A percentile compares a stretch with the other conserved stretches of the same genome.
Conservation (phyloP, 1,140 invertebrate genomes). For the Zeugodacus cucurbitae region DNA sequence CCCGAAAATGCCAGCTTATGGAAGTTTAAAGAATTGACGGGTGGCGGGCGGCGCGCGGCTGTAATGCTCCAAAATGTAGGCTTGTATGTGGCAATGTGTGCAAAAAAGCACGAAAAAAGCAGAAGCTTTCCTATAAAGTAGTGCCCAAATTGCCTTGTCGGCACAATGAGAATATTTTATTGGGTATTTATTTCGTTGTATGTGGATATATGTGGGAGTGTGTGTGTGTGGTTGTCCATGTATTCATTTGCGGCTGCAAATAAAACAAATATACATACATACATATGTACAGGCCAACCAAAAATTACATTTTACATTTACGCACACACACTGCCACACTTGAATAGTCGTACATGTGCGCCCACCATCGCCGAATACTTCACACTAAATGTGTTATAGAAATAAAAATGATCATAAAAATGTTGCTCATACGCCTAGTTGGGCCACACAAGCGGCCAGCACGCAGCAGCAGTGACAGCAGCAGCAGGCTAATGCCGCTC, state of each 20-base stretch:
- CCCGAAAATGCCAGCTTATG: not conserved
- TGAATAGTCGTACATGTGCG: not conserved
- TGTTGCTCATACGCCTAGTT: constrained; percentile 8
- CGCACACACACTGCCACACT: not conserved
- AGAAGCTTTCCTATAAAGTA: not conserved
- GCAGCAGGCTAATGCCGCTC: not conserved
- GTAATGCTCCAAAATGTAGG: not conserved
- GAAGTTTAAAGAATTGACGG: not conserved
- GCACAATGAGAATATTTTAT: constrained; percentile 32
- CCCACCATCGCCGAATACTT: not conserved
- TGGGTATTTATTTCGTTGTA: not conserved
- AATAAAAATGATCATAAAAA: constrained; percentile 33
- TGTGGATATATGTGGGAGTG: not conserved
- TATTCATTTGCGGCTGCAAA: not conserved
- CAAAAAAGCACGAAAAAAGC: not conserved
- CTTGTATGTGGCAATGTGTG: not conserved
- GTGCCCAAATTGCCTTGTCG: constrained; percentile 23
- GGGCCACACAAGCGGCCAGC: not conserved
- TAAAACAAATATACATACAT: not conserved
- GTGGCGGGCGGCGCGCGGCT: not conserved
- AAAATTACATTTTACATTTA: constrained; percentile 6
- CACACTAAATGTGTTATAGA: constrained; percentile 34
- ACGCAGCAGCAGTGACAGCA: not conserved
- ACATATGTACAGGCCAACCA: not conserved
- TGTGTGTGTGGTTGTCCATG: not conserved